Conservation (phyloP, 2,113 vertebrate genomes). For the Phylloscopus trochilus region DNA sequence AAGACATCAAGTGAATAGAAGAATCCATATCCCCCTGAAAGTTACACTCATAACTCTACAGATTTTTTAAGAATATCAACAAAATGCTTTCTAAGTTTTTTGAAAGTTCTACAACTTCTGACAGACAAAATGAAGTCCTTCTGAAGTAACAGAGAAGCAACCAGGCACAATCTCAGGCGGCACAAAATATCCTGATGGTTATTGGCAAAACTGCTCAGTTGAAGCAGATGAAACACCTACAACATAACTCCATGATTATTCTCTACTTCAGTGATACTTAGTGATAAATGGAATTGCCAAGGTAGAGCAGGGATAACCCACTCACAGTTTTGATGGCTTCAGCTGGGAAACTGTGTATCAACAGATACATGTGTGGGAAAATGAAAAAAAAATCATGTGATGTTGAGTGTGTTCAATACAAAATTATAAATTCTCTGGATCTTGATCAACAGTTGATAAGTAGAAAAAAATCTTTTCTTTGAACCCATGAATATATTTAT, state of each 20-base stretch:
- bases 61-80: neutral
- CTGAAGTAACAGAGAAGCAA: neutral
- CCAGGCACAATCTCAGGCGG: neutral
- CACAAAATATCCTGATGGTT: neutral
- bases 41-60: neutral
- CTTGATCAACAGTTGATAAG: neutral
- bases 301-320: neutral
- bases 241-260: neutral
- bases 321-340: neutral
- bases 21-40: neutral
- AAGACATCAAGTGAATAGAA: neutral
- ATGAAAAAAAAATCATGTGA: neutral
- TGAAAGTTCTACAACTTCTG: neutral
- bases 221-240: neutral
- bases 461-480: neutral
- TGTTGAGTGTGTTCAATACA: neutral
- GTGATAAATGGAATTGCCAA: neutral
- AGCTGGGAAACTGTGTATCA: neutral
- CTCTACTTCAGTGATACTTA: neutral
- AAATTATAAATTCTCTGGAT: neutral
- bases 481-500: neutral
- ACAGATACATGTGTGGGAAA: neutral
- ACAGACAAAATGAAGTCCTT: neutral
- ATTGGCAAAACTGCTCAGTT: neutral
- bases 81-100: neutral